Conservation (phyloP, 1,140 invertebrate species). For the Cyphomyrmex costatus region DNA sequence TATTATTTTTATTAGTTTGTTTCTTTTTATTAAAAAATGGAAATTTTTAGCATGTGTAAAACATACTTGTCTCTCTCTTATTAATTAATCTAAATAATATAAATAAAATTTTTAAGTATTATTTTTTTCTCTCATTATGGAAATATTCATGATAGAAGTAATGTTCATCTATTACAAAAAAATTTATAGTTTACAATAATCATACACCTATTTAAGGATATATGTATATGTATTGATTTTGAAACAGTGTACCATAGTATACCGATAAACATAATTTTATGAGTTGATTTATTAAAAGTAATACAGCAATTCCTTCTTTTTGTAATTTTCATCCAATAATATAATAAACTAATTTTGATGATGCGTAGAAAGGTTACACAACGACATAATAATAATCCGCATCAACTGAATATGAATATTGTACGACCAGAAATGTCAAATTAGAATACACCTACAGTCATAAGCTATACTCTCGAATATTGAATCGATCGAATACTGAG, state of each 20-base stretch:
- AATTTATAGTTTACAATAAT: background rate
- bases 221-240: no score
- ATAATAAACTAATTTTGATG: background rate
- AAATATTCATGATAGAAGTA: background rate
- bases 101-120: background rate
- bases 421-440: background rate
- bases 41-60: background rate
- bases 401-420: background rate
- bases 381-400: background rate
- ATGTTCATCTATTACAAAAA: background rate
- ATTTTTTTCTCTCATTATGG: background rate
- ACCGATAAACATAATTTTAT: background rate
- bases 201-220: background rate
- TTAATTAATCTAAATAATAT: background rate
- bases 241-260: background rate
- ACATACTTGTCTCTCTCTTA: background rate
- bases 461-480: constrained; percentile 9
- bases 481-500: constrained; percentile 20
- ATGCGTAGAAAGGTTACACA: background rate
- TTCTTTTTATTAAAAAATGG: background rate
- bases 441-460: background rate
- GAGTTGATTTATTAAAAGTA: background rate
- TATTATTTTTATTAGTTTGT: no score
- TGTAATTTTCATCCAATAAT: background rate
- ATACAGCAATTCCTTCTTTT: background rate